Base-by-base conservation (phyloP, 2,113 vertebrate species). In the Ciconia boyciana region DNA sequence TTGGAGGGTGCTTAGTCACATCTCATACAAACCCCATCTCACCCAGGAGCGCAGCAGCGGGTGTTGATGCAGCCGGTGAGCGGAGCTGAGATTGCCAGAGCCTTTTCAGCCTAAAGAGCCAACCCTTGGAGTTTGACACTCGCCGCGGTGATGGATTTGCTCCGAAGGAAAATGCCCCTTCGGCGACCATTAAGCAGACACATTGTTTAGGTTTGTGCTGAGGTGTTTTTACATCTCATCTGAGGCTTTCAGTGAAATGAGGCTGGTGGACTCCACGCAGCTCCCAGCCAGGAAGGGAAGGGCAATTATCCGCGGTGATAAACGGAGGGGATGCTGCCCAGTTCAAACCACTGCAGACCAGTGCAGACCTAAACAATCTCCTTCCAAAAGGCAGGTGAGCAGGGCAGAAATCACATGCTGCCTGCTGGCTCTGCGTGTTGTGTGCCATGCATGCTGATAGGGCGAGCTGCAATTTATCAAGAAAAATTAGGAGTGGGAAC, bases 181-280 rank as follows among this genome's bases (percentile, higher is more conserved):
- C 3, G 16, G 87, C 8, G 29, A 62, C 83, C 87, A 22, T 36
- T 70, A 71, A 54, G 52, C 36, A 70, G 83, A 44, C 41, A 25
- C 21, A 8, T 36, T 49, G 72, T 70, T 96, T 46, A 39, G 75
- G 32, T 81, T 83, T 62, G 89, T 79, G 87, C 84, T 5, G 31
- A 74, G 52, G 48, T 74, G n/a, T 39, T 94, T 90, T 89, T 62
- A 18, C 3, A 3, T 54, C 80, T 69, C 72, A n/a, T 41, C 55
- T 12, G 22, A 68, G 91, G 72, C 41, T 97, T 62, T 68, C 41
- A 29, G 77, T 3, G 52, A 43, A 74, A 62, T 4, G 48, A 84
- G 61, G 43, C 43, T 0, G 0, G 6, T 54, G 84, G 82, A 65
- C 14, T 52, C 41, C 20, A 12, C 0, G 3, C 29, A 49, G 39